These are phyloP conservation scores for Urocitellus parryii DNA, from an alignment of 2,113 vertebrate species.

Conservation along the genomic window DNA sequence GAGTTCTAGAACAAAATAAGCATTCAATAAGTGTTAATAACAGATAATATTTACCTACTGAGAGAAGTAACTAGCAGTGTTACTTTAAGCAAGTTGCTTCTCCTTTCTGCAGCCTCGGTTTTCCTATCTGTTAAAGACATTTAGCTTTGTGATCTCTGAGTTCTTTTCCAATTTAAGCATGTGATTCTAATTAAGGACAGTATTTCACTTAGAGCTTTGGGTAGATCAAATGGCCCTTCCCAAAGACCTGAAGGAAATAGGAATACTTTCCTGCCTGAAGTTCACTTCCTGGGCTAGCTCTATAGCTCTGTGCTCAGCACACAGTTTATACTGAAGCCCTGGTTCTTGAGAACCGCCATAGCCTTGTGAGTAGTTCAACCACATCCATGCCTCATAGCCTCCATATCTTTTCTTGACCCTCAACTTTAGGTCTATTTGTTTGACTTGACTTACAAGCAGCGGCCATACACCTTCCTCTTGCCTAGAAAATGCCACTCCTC, in stretches of 20 bases:
- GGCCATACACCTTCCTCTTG: conserved; percentile 96
- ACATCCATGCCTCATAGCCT: neutral
- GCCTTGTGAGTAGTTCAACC: neutral
- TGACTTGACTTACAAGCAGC: conserved; percentile 97
- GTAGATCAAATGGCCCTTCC: neutral
- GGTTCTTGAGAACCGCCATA: neutral
- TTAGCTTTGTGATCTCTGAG: neutral
- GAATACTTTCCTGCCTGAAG: neutral
- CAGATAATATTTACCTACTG: neutral
- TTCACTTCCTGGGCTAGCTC: neutral
- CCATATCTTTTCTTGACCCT: conserved; percentile 33
- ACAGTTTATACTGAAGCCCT: neutral
- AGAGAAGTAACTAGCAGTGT: neutral
- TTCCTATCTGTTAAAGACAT: neutral
- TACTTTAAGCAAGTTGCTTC: conserved; percentile 8
- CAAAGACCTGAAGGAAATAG: neutral
- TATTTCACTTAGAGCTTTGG: neutral
- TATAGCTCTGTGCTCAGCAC: neutral
- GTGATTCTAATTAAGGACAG: conserved; percentile 15
- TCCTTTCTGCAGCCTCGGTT: conserved; percentile 43
- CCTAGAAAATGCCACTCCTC: conserved; percentile 95
- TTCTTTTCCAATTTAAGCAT: neutral
- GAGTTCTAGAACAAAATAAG: conserved; percentile 48
- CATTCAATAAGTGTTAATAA: conserved; percentile 21
- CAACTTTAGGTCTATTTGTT: conserved; percentile 96